Percentiles rank a stretch among this genome's conserved stretches.
Conservation (phyloP, 2,888 invertebrate genomes). For the Deroplatys truncata region DNA sequence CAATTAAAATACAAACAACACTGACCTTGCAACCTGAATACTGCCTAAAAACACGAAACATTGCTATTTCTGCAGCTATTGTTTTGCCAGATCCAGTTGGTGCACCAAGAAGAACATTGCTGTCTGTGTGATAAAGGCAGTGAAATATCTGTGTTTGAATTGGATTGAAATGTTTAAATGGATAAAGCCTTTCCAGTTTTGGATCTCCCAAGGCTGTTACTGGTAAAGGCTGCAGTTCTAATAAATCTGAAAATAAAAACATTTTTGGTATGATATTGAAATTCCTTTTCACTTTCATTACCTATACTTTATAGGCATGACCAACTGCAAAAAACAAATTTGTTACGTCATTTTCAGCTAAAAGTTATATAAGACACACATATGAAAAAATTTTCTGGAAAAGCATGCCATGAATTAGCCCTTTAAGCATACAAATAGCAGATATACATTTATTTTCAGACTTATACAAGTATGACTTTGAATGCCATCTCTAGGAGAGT, state of each 20-base stretch:
- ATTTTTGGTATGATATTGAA: too few species aligned
- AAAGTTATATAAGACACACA: too few species aligned
- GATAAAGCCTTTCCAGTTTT: conserved; percentile 75
- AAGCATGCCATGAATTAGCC: too few species aligned
- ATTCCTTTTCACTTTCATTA: too few species aligned
- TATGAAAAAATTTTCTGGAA: too few species aligned
- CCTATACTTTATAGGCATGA: too few species aligned
- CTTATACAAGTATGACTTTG: too few species aligned
- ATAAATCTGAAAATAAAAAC: conserved; percentile 58
- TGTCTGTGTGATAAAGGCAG: conserved; percentile 89
- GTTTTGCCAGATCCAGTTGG: conserved; percentile 98
- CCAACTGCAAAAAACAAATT: too few species aligned
- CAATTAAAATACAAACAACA: background rate
- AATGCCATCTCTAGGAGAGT: too few species aligned
- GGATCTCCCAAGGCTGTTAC: conserved; percentile 75
- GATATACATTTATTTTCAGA: too few species aligned
- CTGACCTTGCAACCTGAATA: conserved; percentile 72
- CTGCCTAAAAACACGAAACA: conserved; percentile 83
- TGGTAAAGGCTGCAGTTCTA: conserved; percentile 88
- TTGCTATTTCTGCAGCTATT: conserved; percentile 95
- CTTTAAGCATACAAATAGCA: too few species aligned
- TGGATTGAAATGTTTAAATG: conserved; percentile 94
- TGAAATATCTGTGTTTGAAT: conserved; percentile 98
- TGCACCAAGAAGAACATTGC: conserved; percentile 89
- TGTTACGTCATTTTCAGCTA: too few species aligned